These are phyloP conservation scores for Choloepus hoffmanni DNA, from an alignment of 2,113 vertebrate species.

Conservation along the genomic window DNA sequence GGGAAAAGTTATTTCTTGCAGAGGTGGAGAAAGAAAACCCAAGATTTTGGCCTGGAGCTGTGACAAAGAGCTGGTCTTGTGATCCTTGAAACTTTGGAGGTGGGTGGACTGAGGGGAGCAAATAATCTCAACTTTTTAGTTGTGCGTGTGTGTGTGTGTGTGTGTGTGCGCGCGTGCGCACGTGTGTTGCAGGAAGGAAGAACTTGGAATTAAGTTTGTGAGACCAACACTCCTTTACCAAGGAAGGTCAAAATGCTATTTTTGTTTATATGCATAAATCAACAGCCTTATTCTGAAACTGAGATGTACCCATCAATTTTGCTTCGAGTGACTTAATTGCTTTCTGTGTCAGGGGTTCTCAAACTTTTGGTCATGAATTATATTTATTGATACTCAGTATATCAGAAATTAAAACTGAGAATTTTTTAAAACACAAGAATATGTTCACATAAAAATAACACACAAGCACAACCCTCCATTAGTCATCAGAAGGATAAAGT, in stretches of 20 bases:
- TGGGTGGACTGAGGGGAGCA: neutral
- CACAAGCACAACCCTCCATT: neutral
- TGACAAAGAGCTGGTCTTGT: neutral
- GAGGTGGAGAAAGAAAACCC: slow-evolving; percentile 4
- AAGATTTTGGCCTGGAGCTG: neutral
- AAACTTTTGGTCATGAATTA: neutral
- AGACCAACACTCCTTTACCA: neutral
- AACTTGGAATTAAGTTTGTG: neutral
- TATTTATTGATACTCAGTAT: neutral
- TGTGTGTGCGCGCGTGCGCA: too few species aligned
- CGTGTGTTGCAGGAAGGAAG: neutral
- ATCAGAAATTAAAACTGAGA: neutral
- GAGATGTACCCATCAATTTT: neutral
- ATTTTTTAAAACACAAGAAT: neutral
- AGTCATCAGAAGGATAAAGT: neutral
- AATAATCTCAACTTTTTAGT: neutral
- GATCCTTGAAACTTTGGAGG: neutral
- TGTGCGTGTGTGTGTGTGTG: neutral
- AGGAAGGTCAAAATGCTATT: slow-evolving; percentile 23
- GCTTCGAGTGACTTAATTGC: neutral
- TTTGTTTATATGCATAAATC: neutral
- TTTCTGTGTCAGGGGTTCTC: neutral
- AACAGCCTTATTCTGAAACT: neutral
- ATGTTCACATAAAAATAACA: neutral
- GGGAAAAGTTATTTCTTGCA: neutral